These are phyloP conservation scores for Nephotettix cincticeps DNA, from an alignment of 1,140 invertebrate genomes.

Conservation along the genomic window DNA sequence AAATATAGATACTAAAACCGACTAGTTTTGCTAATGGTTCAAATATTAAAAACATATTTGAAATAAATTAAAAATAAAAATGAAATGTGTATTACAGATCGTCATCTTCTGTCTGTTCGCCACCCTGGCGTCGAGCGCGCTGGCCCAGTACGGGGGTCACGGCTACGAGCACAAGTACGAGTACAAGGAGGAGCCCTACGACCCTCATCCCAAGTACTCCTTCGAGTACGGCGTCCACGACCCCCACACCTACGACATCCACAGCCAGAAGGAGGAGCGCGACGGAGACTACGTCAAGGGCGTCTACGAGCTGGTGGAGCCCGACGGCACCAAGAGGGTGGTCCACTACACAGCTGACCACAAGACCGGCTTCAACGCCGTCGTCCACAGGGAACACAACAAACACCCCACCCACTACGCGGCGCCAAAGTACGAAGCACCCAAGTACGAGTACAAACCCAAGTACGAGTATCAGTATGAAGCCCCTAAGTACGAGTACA, in stretches of 20 bases:
- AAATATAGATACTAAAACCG: too few relatives aligned
- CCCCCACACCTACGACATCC: constrained; percentile 56
- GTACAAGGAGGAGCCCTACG: constrained; percentile 21
- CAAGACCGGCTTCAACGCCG: constrained; percentile 59
- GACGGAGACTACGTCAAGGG: constrained; percentile 54
- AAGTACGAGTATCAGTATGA: constrained; percentile 16
- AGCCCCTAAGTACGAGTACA: constrained; percentile 17
- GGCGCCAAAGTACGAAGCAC: background rate
- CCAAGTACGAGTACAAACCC: background rate
- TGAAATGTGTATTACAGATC: background rate
- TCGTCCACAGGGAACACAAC: constrained; percentile 41
- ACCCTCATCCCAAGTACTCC: constrained; percentile 48
- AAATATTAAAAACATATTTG: too few relatives aligned
- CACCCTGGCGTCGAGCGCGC: background rate
- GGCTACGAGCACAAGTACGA: background rate
- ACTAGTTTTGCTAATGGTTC: too few relatives aligned
- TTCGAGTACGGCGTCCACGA: constrained; percentile 57
- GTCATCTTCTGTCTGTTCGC: background rate
- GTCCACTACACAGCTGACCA: constrained; percentile 70
- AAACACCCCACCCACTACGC: background rate
- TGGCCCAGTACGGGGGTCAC: constrained; percentile 26
- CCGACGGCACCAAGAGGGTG: constrained; percentile 50
- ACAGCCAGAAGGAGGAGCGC: constrained; percentile 54
- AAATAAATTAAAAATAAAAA: too few relatives aligned
- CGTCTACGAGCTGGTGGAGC: constrained; percentile 47